Percentiles rank a stretch among this genome's conserved stretches.
Conservation (phyloP, 2,888 invertebrate species). For the Callosobruchus maculatus region DNA sequence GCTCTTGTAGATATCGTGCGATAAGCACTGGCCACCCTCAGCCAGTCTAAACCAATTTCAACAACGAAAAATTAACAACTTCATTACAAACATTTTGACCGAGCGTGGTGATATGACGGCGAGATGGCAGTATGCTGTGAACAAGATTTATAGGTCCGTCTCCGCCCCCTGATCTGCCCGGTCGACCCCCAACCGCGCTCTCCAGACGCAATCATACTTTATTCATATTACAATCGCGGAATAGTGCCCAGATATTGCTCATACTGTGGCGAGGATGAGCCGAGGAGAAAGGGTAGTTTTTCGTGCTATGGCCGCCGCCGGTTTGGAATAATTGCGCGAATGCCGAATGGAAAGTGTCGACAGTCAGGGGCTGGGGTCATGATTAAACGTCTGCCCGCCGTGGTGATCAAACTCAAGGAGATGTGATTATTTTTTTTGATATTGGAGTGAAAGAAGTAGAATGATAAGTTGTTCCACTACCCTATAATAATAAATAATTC, state of each 20-base stretch:
- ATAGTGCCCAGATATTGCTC: slow-evolving; percentile 1
- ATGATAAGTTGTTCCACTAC: too few species aligned
- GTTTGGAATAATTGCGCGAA: neutral
- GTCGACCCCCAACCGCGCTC: slow-evolving; percentile 18
- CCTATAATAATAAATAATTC: too few species aligned
- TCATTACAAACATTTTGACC: neutral
- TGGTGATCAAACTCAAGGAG: too few species aligned
- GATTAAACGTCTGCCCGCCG: too few species aligned
- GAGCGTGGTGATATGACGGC: neutral
- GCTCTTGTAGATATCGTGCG: too few species aligned
- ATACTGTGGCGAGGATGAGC: neutral
- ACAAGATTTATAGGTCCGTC: slow-evolving; percentile 16
- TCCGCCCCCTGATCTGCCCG: slow-evolving; percentile 15
- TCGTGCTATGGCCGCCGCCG: neutral
- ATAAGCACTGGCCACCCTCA: too few species aligned
- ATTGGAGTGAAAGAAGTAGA: too few species aligned
- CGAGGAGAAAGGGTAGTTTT: neutral
- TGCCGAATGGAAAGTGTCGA: neutral
- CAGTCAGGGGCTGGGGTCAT: neutral
- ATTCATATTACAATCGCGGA: slow-evolving; percentile 25
- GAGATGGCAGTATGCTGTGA: neutral
- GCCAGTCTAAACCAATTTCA: too few species aligned
- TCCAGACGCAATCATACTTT: slow-evolving; percentile 25
- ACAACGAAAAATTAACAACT: neutral
- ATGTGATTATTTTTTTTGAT: too few species aligned